Evolutionary conservation across 64 coral and sea anemone genomes (phyloP).

Genomic region (Montipora cactus): DNA sequence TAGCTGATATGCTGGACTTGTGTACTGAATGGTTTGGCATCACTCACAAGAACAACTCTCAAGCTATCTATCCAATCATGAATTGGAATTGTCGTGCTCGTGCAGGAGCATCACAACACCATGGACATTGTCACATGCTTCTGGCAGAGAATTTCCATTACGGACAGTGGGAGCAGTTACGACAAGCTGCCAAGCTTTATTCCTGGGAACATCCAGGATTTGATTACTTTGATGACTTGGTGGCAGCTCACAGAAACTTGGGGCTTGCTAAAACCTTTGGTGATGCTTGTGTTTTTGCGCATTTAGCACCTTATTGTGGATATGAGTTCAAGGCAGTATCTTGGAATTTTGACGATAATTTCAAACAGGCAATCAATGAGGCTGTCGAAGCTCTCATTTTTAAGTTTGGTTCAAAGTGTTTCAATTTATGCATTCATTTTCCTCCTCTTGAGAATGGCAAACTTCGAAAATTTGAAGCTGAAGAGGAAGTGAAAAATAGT

Average conservation of each 20-base stretch:
- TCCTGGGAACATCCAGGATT: slow-evolving; percentile 48
- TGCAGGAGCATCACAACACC: slow-evolving; percentile 80
- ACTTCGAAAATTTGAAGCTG: not conserved
- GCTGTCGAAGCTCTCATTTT: slow-evolving; percentile 54
- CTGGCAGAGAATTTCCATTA: slow-evolving; percentile 79
- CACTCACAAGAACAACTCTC: slow-evolving; percentile 62
- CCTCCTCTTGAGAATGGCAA: slow-evolving; percentile 77
- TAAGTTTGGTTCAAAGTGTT: slow-evolving; percentile 57
- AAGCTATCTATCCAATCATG: slow-evolving; percentile 65
- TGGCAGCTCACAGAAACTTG: slow-evolving; percentile 50
- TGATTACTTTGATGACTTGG: slow-evolving; percentile 78
- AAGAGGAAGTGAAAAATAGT: slow-evolving; percentile 17
- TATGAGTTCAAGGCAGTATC: slow-evolving; percentile 81
- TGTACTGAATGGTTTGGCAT: slow-evolving; percentile 78
- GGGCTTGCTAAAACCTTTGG: slow-evolving; percentile 67
- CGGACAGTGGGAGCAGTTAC: slow-evolving; percentile 74
- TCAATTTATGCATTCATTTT: slow-evolving; percentile 82
- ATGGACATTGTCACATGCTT: slow-evolving; percentile 76
- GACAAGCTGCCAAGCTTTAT: slow-evolving; percentile 59
- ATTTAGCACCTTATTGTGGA: slow-evolving; percentile 76
- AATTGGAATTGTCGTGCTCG: slow-evolving; percentile 79
- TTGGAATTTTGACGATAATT: slow-evolving; percentile 79
- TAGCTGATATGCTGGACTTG: slow-evolving; percentile 68
- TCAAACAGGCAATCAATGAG: slow-evolving; percentile 65
- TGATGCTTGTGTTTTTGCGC: slow-evolving; percentile 61